Conservation (phyloP, 1,140 invertebrate species). For the Leptoteleia sp. region DNA sequence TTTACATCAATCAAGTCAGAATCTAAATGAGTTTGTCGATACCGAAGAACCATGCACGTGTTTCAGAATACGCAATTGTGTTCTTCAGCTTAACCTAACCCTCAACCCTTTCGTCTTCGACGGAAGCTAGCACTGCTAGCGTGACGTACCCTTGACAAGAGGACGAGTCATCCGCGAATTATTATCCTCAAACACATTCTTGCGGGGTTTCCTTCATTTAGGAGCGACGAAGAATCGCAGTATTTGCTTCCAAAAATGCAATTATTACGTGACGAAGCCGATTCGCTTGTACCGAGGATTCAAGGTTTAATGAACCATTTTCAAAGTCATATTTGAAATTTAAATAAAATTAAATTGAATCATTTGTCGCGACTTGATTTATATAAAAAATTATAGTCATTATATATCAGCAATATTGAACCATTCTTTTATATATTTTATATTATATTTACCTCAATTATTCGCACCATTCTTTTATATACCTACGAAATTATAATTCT, state of each 20-base stretch:
- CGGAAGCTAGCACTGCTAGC: slow-evolving; percentile 64
- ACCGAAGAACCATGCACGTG: slow-evolving; percentile 50
- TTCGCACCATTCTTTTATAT: too few relatives aligned
- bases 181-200: slow-evolving; percentile 68
- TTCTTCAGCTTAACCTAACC: slow-evolving; percentile 39
- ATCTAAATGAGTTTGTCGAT: slow-evolving; percentile 45
- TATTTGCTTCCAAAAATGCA: slow-evolving; percentile 40
- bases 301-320: background rate
- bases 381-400: too few relatives aligned
- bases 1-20: slow-evolving; percentile 32
- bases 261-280: slow-evolving; percentile 30
- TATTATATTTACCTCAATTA: too few relatives aligned
- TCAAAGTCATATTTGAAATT: background rate
- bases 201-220: slow-evolving; percentile 22
- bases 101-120: slow-evolving; percentile 68
- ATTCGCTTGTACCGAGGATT: slow-evolving; percentile 6
- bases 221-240: slow-evolving; percentile 8
- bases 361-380: too few relatives aligned
- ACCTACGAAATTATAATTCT: too few relatives aligned
- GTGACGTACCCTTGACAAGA: slow-evolving; percentile 69
- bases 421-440: too few relatives aligned
- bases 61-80: slow-evolving; percentile 64
- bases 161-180: slow-evolving; percentile 69
- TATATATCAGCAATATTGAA: too few relatives aligned
- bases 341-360: too few relatives aligned